These are phyloP conservation scores for Apteryx mantelli DNA, from an alignment of 2,113 vertebrate genomes.

Conservation along the genomic window DNA sequence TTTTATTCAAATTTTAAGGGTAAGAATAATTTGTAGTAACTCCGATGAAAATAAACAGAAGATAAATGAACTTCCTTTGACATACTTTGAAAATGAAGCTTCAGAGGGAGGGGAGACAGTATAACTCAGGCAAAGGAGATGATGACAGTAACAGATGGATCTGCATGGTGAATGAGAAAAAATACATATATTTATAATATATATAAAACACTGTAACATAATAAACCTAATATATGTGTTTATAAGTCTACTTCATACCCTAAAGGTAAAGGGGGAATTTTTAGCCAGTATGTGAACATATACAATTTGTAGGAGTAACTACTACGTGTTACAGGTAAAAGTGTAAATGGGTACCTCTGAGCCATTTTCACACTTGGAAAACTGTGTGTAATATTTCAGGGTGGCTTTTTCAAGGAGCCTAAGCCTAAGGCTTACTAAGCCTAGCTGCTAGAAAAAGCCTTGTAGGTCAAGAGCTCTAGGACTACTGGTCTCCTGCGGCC, in stretches of 20 bases:
- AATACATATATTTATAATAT: not conserved
- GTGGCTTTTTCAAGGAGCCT: not conserved
- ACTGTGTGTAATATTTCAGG: not conserved
- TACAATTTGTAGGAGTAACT: not conserved
- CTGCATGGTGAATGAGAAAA: not conserved
- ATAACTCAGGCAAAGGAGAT: not conserved
- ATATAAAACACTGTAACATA: not conserved
- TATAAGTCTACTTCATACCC: not conserved
- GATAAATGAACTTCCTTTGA: not conserved
- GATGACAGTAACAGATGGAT: not conserved
- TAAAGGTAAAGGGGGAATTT: not conserved
- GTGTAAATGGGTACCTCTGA: not conserved
- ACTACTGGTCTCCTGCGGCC: not conserved
- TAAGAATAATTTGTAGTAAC: constrained; percentile 11
- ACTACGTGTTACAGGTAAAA: not conserved
- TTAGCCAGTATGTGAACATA: not conserved
- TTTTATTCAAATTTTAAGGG: not conserved
- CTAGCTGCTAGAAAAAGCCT: not conserved
- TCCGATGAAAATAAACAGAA: not conserved
- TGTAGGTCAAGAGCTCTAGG: not conserved
- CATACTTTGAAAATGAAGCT: not conserved
- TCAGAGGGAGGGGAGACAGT: not conserved
- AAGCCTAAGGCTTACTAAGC: not conserved
- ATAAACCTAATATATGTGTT: not conserved
- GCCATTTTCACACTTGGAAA: not conserved